A percentile compares a stretch with the other conserved stretches of the same genome.
Conservation (phyloP, 2,797 vertebrate species). For the Acrossocheilus wenchowensis region DNA sequence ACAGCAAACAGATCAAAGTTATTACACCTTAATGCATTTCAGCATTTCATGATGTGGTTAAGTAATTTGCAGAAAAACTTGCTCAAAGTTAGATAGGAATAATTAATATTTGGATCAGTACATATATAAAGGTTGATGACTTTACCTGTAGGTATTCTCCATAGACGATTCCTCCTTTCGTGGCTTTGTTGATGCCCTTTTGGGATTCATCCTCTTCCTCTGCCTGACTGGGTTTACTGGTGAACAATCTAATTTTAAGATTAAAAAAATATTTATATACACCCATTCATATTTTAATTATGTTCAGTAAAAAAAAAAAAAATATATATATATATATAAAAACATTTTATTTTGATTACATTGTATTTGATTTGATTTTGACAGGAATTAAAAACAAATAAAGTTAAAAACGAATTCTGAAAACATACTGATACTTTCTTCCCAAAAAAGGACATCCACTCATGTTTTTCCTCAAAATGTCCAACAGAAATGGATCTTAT, state of each 20-base stretch:
- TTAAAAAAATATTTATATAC: not conserved
- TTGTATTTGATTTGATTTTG: not conserved
- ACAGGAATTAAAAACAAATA: not conserved
- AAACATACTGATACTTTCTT: constrained; percentile 77
- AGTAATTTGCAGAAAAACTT: not conserved
- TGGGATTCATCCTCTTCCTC: constrained; percentile 84
- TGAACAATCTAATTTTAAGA: constrained; percentile 79
- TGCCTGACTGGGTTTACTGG: constrained; percentile 69
- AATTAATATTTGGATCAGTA: not conserved
- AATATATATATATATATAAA: too few relatives aligned
- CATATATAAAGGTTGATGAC: not conserved
- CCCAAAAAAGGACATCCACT: constrained; percentile 82
- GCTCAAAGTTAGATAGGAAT: not conserved
- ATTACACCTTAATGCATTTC: not conserved
- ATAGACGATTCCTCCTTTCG: constrained; percentile 87
- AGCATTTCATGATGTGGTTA: not conserved
- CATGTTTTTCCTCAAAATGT: constrained; percentile 69
- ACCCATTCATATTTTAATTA: not conserved
- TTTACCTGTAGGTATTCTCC: constrained; percentile 91
- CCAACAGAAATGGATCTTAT: not conserved
- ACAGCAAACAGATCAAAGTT: not conserved
- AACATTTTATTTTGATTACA: not conserved
- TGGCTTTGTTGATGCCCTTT: constrained; percentile 86
- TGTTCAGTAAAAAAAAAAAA: too few relatives aligned
- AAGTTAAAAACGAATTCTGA: not conserved